Evolutionary conservation across 2,113 vertebrate species (phyloP), one percentile per base, ranked within the genome.

Genomic region (Cygnus atratus): DNA sequence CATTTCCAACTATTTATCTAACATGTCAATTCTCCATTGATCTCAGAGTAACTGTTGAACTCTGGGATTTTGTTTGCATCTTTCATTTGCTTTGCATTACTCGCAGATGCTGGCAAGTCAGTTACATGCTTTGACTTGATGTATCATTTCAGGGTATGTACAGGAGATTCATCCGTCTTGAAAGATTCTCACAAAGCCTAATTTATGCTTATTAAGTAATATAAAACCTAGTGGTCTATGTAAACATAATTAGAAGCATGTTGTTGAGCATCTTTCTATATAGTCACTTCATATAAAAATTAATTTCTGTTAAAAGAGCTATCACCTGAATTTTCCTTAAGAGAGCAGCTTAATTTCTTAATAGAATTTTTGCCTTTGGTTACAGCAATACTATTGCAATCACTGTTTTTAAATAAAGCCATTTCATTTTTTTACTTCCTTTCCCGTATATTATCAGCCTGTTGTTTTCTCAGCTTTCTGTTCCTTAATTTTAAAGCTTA

Each of bases 21-120:
- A 67, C 21, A 8, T 7, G 20, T 39, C 6, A 88, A 7, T 79
- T 66, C 26, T 87, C 29, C 41, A 76, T 1, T 43, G 14, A 66
- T 29, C 10, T 91, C 65, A 52, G n/a, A 84, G 25, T 29, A 55
- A 46, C 11, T 26, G 26, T 43, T 83, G 35, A 90, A 76, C 82
- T 3, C 24, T 10, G 2, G 26, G 26, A 52, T 75, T 91, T 79
- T 0, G 0, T 44, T 72, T 48, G 19, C 0, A 0, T 35, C 44
- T 72, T 75, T 87, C 12, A 37, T 84, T 74, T 87, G 19, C 17
- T 57, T 91, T 68, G 7, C 10, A 65, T 46, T 59, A 71, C 5
- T 2, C 18, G 62, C 4, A 79, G 54, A 66, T 58, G 31, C 37
- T 76, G 41, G 39, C 13, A 76, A 94, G 14, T 39, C 33, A 91